Conservation (phyloP, 2,888 invertebrate species). For the Oasisia sp. region DNA sequence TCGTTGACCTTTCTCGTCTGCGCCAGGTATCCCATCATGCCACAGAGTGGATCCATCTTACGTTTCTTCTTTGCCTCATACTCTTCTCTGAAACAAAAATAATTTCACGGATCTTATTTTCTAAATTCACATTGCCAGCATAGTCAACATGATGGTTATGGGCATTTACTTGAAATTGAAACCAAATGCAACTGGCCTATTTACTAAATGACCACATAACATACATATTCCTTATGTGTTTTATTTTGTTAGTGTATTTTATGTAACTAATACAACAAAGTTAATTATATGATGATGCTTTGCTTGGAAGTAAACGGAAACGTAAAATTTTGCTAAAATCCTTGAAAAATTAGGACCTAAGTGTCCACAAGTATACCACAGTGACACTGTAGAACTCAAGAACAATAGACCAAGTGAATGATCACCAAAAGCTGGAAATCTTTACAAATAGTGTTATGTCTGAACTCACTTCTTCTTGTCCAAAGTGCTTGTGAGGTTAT, state of each 20-base stretch:
- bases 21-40: slow-evolving; percentile 8
- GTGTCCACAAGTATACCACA: neutral
- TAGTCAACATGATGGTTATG: too few species aligned
- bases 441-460: neutral
- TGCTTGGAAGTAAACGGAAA: neutral
- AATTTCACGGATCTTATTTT: neutral
- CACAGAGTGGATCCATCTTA: slow-evolving; percentile 53
- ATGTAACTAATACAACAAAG: neutral
- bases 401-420: neutral
- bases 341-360: neutral
- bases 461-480: neutral
- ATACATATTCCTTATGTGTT: too few species aligned
- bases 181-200: neutral
- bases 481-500: neutral
- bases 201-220: neutral
- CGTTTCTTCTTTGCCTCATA: slow-evolving; percentile 55
- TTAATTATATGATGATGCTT: neutral
- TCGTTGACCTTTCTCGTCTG: neutral
- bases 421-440: neutral
- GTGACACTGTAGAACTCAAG: neutral
- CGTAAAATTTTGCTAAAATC: neutral
- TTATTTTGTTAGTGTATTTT: neutral
- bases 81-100: slow-evolving; percentile 35
- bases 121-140: too few species aligned
- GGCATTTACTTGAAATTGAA: neutral